A percentile compares a stretch with the other conserved stretches of the same genome.
phyloP scores from a whole-genome alignment of 2,888 invertebrate species.

The Erebia aethiops region DNA sequence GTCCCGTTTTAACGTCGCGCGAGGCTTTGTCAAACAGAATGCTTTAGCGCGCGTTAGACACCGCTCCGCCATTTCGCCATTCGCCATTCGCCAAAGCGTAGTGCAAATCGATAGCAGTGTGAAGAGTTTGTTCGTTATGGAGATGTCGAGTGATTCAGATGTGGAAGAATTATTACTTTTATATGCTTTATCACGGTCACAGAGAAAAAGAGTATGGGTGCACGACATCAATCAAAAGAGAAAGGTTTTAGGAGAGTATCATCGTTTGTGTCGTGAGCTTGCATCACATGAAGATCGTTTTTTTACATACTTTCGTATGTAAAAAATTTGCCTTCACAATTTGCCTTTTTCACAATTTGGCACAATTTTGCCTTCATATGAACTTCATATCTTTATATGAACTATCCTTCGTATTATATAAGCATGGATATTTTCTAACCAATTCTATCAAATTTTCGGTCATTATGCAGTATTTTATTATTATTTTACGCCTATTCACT shows the following conservation, averaged over 20 bases:
- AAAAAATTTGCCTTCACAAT: no score
- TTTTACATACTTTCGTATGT: slow-evolving; percentile 34
- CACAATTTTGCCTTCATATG: no score
- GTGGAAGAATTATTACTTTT: no score
- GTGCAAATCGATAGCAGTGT: slow-evolving; percentile 4
- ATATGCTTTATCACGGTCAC: slow-evolving; percentile 19
- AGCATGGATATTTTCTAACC: no score
- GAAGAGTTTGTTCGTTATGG: slow-evolving; percentile 4
- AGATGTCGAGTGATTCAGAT: slow-evolving; percentile 19
- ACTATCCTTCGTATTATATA: no score
- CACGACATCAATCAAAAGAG: slow-evolving; percentile 32
- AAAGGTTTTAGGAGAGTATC: slow-evolving; percentile 31
- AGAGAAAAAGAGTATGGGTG: slow-evolving; percentile 31
- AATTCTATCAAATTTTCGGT: no score
- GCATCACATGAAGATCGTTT: slow-evolving; percentile 29
- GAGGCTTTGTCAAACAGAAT: slow-evolving; percentile 11
- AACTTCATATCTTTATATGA: no score
- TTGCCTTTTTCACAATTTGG: no score
- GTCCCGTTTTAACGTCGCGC: no score
- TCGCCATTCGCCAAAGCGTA: slow-evolving; percentile 4
- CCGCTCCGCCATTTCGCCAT: slow-evolving; percentile 4
- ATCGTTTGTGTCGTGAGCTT: slow-evolving; percentile 24
- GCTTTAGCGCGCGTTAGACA: slow-evolving; percentile 1
- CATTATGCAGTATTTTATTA: no score
- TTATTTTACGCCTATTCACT: no score